phyloP scores from a whole-genome alignment of 2,888 invertebrate species.

The Eristalis pertinax region DNA sequence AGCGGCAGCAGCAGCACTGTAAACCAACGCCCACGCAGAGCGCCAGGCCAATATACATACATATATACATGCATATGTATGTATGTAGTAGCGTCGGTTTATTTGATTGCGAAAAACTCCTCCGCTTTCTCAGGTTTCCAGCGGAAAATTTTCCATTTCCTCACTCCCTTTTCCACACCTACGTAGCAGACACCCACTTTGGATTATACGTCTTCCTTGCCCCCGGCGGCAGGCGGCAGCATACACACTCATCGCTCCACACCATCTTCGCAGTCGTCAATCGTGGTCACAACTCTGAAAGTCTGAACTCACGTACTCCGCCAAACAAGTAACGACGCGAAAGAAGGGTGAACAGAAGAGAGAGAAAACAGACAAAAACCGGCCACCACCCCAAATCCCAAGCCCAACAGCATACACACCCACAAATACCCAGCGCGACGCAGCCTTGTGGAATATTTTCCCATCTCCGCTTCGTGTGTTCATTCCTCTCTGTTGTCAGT shows the following conservation, averaged over 20 bases:
- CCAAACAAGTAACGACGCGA: neutral
- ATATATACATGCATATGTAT: no score
- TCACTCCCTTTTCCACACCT: constrained; percentile 11
- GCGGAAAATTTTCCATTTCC: constrained; percentile 58
- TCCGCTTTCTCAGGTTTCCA: constrained; percentile 27
- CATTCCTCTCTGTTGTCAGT: constrained; percentile 5
- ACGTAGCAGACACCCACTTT: constrained; percentile 44
- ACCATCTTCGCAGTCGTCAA: constrained; percentile 11
- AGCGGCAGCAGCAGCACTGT: neutral
- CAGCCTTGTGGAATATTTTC: constrained; percentile 69
- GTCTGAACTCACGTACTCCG: constrained; percentile 30
- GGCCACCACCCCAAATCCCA: constrained; percentile 72
- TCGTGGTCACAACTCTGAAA: constrained; percentile 35
- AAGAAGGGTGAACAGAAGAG: constrained; percentile 1
- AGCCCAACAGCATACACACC: constrained; percentile 66
- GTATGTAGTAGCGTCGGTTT: neutral
- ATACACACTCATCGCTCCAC: constrained; percentile 11
- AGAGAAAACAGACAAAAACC: constrained; percentile 33
- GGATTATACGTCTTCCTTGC: constrained; percentile 23
- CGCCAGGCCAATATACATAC: neutral
- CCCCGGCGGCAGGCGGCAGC: constrained; percentile 36
- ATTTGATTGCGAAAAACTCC: constrained; percentile 31
- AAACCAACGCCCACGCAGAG: neutral
- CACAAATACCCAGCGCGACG: constrained; percentile 47
- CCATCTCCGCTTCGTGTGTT: constrained; percentile 28